These are phyloP conservation scores for Pogoniulus pusillus DNA, from an alignment of 2,797 vertebrate species.

Conservation along the genomic window DNA sequence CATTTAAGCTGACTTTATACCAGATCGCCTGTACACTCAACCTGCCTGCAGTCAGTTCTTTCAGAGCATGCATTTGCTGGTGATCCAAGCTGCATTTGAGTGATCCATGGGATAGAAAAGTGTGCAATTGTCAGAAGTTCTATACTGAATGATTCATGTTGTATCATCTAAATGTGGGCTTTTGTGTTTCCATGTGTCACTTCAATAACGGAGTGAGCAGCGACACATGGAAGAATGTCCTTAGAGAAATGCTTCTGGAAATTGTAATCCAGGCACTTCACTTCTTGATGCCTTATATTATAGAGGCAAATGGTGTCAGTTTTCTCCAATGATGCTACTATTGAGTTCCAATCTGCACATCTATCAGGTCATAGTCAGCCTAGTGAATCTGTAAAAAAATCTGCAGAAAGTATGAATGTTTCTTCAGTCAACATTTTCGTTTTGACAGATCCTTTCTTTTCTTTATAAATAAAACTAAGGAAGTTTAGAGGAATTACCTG, in stretches of 20 bases:
- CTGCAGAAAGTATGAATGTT: not conserved
- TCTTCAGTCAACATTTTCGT: not conserved
- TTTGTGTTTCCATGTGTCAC: not conserved
- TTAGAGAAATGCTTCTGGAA: not conserved
- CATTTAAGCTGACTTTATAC: not conserved
- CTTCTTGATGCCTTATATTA: not conserved
- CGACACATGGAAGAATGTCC: not conserved
- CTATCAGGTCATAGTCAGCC: not conserved
- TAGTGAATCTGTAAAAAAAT: not conserved
- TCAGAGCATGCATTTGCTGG: not conserved
- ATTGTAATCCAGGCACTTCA: not conserved
- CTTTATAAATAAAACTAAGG: not conserved
- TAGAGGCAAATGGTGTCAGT: not conserved
- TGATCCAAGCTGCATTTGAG: not conserved
- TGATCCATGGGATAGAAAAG: not conserved
- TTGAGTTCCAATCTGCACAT: not conserved
- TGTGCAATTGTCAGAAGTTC: not conserved
- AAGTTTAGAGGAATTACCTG: not conserved
- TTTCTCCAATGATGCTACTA: not conserved
- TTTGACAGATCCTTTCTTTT: not conserved
- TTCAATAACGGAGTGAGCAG: not conserved
- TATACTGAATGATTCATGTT: fast-evolving
- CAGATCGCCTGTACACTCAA: not conserved
- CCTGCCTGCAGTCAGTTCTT: not conserved
- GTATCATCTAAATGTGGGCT: not conserved